These are phyloP conservation scores for Mylabris phalerata DNA, from an alignment of 1,140 invertebrate genomes.

Conservation along the genomic window DNA sequence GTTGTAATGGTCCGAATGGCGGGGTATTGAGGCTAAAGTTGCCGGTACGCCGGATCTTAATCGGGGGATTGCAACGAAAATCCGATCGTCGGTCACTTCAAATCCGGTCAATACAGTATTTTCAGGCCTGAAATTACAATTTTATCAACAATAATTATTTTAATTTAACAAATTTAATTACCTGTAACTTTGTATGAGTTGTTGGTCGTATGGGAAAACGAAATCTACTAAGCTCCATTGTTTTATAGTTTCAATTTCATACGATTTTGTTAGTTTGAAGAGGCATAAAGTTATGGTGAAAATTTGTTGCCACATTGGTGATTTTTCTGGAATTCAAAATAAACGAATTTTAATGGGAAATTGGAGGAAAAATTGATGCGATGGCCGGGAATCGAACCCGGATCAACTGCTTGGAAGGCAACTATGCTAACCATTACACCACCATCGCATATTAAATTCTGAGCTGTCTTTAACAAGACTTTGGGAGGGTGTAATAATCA, in stretches of 20 bases:
- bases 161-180: constrained; percentile 1
- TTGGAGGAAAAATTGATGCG: constrained; percentile 5
- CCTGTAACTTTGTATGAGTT: constrained; percentile 30
- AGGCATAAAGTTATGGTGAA: too few species aligned
- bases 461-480: too few species aligned
- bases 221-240: constrained; percentile 68
- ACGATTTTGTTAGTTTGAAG: not conserved
- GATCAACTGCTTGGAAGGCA: constrained; percentile 29
- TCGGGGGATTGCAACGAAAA: constrained; percentile 68
- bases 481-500: too few species aligned
- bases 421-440: constrained; percentile 30
- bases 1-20: constrained; percentile 54
- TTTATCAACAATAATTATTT: not conserved
- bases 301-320: not conserved
- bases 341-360: not conserved
- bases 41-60: constrained; percentile 64
- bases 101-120: constrained; percentile 69
- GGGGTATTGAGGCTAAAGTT: constrained; percentile 60
- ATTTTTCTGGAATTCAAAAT: not conserved
- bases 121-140: constrained; percentile 52
- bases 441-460: constrained; percentile 57
- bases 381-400: constrained; percentile 22
- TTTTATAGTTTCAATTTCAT: constrained; percentile 57
- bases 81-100: constrained; percentile 58
- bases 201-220: constrained; percentile 54